Evolutionary conservation across 2,797 vertebrate species (phyloP).

Genomic region (Microchirus variegatus): DNA sequence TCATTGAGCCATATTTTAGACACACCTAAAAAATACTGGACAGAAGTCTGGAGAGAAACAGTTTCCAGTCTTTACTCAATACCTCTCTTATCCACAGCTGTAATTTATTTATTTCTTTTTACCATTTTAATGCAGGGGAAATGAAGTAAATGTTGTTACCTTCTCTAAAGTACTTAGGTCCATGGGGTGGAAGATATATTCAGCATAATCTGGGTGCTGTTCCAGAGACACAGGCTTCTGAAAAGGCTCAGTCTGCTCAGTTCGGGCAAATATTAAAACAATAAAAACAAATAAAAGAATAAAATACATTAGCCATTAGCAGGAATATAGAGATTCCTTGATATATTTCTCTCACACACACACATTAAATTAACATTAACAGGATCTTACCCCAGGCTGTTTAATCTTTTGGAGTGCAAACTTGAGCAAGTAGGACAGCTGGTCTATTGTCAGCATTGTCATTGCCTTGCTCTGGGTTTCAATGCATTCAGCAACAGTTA

Average conservation of each 20-base stretch:
- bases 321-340: not conserved
- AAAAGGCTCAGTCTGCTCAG: constrained; percentile 94
- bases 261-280: constrained; percentile 10
- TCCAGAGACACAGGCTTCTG: constrained; percentile 97
- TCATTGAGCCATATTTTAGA: no score
- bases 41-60: no score
- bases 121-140: not conserved
- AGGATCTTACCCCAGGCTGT: constrained; percentile 93
- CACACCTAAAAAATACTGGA: no score
- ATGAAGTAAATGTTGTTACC: constrained; percentile 73
- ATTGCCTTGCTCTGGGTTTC: constrained; percentile 99
- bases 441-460: constrained; percentile 97
- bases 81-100: no score
- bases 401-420: constrained; percentile 99
- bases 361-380: not conserved
- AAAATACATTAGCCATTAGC: not conserved
- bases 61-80: no score
- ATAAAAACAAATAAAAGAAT: constrained; percentile 5
- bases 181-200: constrained; percentile 99
- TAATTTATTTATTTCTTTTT: not conserved
- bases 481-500: constrained; percentile 98
- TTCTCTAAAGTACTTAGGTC: constrained; percentile 98
- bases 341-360: not conserved
- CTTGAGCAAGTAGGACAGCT: constrained; percentile 98
- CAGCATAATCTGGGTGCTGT: constrained; percentile 97